These are phyloP conservation scores for Ammospiza caudacuta DNA, from an alignment of 2,113 vertebrate genomes.

Conservation along the genomic window DNA sequence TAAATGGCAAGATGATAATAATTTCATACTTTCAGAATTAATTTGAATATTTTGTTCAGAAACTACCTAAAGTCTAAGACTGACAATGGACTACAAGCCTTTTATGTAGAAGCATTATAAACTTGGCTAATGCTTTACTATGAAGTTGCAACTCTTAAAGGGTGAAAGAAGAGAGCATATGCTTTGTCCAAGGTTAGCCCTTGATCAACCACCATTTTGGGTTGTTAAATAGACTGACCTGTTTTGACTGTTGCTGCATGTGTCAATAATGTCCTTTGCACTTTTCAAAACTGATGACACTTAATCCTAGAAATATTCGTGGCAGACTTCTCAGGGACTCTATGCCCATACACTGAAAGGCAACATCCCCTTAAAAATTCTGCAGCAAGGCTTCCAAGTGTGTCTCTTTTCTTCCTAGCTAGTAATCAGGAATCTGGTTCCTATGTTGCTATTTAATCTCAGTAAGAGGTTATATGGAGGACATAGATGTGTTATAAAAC, in stretches of 20 bases:
- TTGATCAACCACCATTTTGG: not conserved
- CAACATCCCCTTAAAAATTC: not conserved
- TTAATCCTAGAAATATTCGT: not conserved
- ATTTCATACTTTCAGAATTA: not conserved
- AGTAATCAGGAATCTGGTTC: not conserved
- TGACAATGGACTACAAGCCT: not conserved
- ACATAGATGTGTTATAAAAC: not conserved
- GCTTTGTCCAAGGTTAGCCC: not conserved
- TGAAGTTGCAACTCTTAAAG: not conserved
- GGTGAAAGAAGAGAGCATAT: not conserved
- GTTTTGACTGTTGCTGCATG: not conserved
- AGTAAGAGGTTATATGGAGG: not conserved
- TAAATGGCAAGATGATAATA: not conserved
- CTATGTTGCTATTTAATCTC: not conserved
- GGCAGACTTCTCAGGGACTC: not conserved
- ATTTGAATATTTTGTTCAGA: not conserved
- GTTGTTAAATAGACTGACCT: not conserved
- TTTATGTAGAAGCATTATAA: not conserved
- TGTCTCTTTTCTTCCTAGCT: not conserved
- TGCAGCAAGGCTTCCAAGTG: not conserved
- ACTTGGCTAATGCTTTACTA: accelerated
- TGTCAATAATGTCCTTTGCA: not conserved
- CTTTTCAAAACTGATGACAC: not conserved
- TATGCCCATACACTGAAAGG: not conserved
- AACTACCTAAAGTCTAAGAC: not conserved